phyloP scores from a whole-genome alignment of 1,140 invertebrate genomes.

The Panagrolaimus sp. region DNA sequence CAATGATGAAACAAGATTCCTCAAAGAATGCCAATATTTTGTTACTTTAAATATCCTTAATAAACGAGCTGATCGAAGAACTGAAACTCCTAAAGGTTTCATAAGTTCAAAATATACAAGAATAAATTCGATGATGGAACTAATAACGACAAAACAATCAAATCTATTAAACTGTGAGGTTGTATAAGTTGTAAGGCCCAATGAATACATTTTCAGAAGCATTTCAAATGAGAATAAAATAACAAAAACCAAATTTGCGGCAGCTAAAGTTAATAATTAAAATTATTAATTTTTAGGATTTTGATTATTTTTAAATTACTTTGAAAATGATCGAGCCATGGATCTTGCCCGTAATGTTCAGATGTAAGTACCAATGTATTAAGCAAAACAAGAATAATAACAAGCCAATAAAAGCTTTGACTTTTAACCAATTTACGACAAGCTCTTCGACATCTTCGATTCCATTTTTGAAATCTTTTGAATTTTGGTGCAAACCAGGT shows the following conservation, averaged over 20 bases:
- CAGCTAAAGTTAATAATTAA: conserved; percentile 66
- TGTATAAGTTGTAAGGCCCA: conserved; percentile 73
- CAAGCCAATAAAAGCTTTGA: conserved; percentile 96
- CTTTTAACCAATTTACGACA: conserved; percentile 93
- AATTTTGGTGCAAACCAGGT: conserved; percentile 74
- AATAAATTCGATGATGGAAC: conserved; percentile 65
- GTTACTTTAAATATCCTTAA: conserved; percentile 67
- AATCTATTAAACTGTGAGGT: conserved; percentile 69
- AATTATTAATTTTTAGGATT: neutral
- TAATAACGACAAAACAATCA: conserved; percentile 68
- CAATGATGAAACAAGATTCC: conserved; percentile 92
- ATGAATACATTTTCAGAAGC: conserved; percentile 98
- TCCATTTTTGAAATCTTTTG: conserved; percentile 67
- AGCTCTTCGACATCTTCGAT: conserved; percentile 71
- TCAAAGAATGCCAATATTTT: conserved; percentile 85
- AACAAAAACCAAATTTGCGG: conserved; percentile 94
- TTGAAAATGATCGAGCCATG: conserved; percentile 93
- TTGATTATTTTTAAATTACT: conserved; percentile 64
- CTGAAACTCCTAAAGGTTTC: conserved; percentile 66
- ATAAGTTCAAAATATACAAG: conserved; percentile 65
- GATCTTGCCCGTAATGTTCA: conserved; percentile 89
- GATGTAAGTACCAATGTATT: conserved; percentile 89
- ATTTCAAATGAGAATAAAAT: conserved; percentile 95
- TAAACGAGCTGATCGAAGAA: conserved; percentile 66
- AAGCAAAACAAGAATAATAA: conserved; percentile 87